Evolutionary conservation across 2,888 invertebrate species (phyloP).

Genomic region (Zaprionus obscuricornis): DNA sequence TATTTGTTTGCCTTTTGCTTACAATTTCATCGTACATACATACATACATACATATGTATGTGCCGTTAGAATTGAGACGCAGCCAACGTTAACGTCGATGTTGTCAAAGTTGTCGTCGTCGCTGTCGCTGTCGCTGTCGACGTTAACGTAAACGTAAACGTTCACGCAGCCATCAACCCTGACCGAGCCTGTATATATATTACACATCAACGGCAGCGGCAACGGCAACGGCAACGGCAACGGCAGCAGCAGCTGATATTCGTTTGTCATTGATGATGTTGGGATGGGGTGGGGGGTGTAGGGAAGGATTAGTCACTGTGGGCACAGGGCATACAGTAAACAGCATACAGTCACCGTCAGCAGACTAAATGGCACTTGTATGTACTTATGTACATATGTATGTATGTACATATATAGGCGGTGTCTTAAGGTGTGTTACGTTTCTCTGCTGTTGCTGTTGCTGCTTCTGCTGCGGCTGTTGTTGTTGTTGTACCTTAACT

Average conservation of each 20-base stretch:
- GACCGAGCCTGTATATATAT: conserved; percentile 5
- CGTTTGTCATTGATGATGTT: too few relatives aligned
- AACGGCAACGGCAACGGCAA: too few relatives aligned
- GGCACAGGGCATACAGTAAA: too few relatives aligned
- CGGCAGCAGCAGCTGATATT: too few relatives aligned
- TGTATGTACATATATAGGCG: not conserved
- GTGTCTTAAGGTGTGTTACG: conserved; percentile 7
- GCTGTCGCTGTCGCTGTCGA: too few relatives aligned
- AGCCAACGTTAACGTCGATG: too few relatives aligned
- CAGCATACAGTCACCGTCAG: conserved; percentile 22
- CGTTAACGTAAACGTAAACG: conserved; percentile 9
- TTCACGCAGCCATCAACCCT: conserved; percentile 9
- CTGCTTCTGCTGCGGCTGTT: not conserved
- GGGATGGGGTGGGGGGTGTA: too few relatives aligned
- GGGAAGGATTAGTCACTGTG: conserved; percentile 20
- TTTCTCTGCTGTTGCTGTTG: not conserved
- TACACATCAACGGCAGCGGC: too few relatives aligned
- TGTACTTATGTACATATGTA: not conserved
- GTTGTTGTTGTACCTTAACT: conserved; percentile 7
- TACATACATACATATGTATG: not conserved
- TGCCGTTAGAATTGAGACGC: too few relatives aligned
- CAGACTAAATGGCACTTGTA: conserved; percentile 64
- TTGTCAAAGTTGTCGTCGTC: too few relatives aligned
- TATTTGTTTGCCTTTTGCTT: conserved; percentile 17
- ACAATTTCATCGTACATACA: not conserved